A percentile compares a stretch with the other conserved stretches of the same genome.
Evolutionary conservation across 92 coral and sea anemone genomes (phyloP).

Genomic region (Phenganax subtilis): DNA sequence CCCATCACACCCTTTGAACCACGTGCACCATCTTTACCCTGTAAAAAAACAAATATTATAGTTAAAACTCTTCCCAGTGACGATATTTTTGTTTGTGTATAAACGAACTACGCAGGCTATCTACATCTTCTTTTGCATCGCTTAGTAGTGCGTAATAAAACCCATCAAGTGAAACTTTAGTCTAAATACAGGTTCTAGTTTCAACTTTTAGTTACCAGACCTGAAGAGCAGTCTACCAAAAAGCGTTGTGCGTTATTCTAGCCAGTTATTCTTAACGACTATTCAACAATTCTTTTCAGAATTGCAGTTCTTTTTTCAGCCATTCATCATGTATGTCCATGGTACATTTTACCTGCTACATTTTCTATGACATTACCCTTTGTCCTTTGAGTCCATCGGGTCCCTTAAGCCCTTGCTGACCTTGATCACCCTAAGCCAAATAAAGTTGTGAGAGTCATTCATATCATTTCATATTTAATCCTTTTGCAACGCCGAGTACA

Average conservation of each 20-base stretch:
- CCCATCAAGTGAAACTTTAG: too few species aligned
- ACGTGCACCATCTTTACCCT: conserved; percentile 17
- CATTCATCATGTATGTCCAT: background rate
- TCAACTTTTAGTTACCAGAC: too few species aligned
- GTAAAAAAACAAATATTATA: background rate
- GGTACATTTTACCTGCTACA: background rate
- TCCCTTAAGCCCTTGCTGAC: conserved; percentile 19
- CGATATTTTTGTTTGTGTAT: background rate
- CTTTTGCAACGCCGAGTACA: background rate
- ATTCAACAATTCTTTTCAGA: conserved; percentile 2
- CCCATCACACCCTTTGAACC: conserved; percentile 16
- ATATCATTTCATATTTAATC: background rate
- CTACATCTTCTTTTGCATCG: background rate
- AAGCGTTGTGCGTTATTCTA: too few species aligned
- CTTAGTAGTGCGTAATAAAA: too few species aligned
- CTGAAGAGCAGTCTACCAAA: too few species aligned
- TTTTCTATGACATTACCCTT: conserved; percentile 9
- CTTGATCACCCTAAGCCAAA: conserved; percentile 25
- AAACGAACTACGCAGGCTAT: background rate
- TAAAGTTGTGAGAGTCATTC: background rate
- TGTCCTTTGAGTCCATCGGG: conserved; percentile 8
- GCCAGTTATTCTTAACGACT: too few species aligned
- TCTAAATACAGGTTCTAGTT: too few species aligned
- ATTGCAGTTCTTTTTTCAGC: background rate
- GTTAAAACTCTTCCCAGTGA: background rate